Conservation (phyloP, 2,888 invertebrate species). For the Ornithoptera priamus region DNA sequence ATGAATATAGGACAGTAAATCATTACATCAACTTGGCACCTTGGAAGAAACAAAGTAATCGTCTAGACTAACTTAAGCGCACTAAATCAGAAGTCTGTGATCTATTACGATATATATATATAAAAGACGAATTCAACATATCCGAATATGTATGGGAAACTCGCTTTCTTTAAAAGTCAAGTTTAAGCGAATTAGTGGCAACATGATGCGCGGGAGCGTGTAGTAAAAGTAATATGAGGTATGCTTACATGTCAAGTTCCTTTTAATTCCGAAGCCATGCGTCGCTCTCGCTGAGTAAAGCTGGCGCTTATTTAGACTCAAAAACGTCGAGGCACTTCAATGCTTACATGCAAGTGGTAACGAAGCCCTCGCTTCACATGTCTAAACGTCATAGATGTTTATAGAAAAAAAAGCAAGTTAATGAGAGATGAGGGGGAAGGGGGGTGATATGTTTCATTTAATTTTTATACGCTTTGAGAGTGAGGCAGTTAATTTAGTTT, state of each 20-base stretch:
- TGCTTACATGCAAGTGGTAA: slow-evolving; percentile 42
- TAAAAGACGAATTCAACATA: too few relatives aligned
- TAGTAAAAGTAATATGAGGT: slow-evolving; percentile 35
- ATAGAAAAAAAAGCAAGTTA: slow-evolving; percentile 31
- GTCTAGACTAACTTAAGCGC: too few relatives aligned
- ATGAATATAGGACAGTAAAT: neutral
- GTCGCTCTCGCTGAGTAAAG: slow-evolving; percentile 43
- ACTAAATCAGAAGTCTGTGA: too few relatives aligned
- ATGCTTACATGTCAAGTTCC: slow-evolving; percentile 53
- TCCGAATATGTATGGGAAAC: slow-evolving; percentile 25
- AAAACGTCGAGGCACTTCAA: slow-evolving; percentile 24
- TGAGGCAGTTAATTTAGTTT: slow-evolving; percentile 31
- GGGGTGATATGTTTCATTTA: slow-evolving; percentile 40
- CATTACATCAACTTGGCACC: too few relatives aligned
- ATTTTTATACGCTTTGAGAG: slow-evolving; percentile 61
- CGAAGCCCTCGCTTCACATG: slow-evolving; percentile 33
- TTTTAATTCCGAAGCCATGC: slow-evolving; percentile 77
- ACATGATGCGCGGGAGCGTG: slow-evolving; percentile 39
- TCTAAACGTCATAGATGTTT: slow-evolving; percentile 30
- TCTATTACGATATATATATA: too few relatives aligned
- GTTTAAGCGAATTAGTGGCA: slow-evolving; percentile 55
- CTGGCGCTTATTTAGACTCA: slow-evolving; percentile 31
- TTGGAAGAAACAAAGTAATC: too few relatives aligned
- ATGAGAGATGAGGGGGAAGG: slow-evolving; percentile 6
- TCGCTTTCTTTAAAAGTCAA: slow-evolving; percentile 57